Base-by-base conservation (phyloP, 2,888 invertebrate species). In the Patella depressa region DNA sequence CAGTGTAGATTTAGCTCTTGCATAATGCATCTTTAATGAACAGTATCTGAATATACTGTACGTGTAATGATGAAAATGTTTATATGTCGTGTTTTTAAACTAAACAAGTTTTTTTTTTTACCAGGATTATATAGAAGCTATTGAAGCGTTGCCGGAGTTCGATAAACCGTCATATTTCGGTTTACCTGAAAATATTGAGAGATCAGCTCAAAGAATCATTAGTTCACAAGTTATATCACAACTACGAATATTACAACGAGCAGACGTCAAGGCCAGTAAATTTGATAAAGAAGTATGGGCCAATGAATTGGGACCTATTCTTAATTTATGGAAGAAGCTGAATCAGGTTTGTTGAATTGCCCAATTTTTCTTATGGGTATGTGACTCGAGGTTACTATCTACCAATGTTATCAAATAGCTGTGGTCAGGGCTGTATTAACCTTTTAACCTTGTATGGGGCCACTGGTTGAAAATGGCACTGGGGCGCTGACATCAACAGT, bases 161-260 rank as follows among this genome's bases (percentile, higher is more conserved):
- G 96, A 97, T 90, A 92, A 94, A 17, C 96, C 97, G 0, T 93
- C 94, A 9, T 94, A 95, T 86, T 95, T 97, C 87, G 96, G 96
- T 3, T 92, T 98, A 73, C 96, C 98, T 0, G 95, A 95, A 75
- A 98, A 98, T 90, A 96, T 97, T 79, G 95, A 96, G 82, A 93
- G 95, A 75, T 95, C 96, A 12, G 96, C 96, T 94, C 96, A 97
- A 90, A 94, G 94, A 83, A 94, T 94, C 77, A 93, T 94, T 4
- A 93, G 93, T 80, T 86, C 85, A 54, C 88, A 91, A 78, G 94
- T 95, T n/a, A 93, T 96, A 73, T 90, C 91, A 1, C 94, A 94
- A 79, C 92, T 96, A 9, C 94, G 94, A 91, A 88, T 92, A 3
- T 85, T 93, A 53, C 92, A 92, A 87, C 86, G 93, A 69, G 90